Conservation (phyloP, 2,113 vertebrate species). For the Piaya cayana region DNA sequence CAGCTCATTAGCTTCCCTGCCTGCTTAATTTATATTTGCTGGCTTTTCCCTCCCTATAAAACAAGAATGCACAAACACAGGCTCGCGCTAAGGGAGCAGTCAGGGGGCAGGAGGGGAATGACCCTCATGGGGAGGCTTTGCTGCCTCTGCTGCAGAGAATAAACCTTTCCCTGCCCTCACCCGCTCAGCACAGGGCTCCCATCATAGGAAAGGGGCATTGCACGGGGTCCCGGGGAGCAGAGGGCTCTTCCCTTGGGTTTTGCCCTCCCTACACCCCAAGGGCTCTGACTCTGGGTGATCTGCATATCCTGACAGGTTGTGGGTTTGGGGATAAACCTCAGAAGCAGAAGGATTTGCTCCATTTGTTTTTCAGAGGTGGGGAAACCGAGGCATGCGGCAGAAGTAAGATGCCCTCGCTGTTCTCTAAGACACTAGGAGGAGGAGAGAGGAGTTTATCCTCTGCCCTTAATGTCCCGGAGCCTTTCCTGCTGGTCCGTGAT, state of each 20-base stretch:
- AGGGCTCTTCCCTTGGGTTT: not conserved
- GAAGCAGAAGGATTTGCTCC: not conserved
- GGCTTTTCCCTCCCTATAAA: not conserved
- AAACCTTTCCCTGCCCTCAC: not conserved
- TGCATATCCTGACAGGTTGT: fast-evolving
- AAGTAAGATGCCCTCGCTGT: fast-evolving
- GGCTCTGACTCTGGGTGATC: not conserved
- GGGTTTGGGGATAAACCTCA: not conserved
- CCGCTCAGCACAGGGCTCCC: not conserved
- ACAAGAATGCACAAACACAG: not conserved
- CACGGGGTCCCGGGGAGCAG: not conserved
- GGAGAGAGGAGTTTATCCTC: not conserved
- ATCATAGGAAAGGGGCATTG: not conserved
- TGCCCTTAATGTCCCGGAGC: not conserved
- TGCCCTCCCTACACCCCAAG: not conserved
- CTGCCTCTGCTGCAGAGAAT: not conserved
- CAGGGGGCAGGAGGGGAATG: not conserved
- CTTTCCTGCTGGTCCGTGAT: fast-evolving
- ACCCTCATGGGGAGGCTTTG: not conserved
- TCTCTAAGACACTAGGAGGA: not conserved
- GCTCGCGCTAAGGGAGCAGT: not conserved
- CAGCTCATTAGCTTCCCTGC: not conserved
- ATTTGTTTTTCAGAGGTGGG: too few species aligned
- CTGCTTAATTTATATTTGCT: not conserved
- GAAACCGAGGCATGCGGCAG: not conserved